A percentile compares a stretch with the other conserved stretches of the same genome.
Evolutionary conservation across 1,140 invertebrate genomes (phyloP).

Genomic region (Macrosteles quadrilineatus): DNA sequence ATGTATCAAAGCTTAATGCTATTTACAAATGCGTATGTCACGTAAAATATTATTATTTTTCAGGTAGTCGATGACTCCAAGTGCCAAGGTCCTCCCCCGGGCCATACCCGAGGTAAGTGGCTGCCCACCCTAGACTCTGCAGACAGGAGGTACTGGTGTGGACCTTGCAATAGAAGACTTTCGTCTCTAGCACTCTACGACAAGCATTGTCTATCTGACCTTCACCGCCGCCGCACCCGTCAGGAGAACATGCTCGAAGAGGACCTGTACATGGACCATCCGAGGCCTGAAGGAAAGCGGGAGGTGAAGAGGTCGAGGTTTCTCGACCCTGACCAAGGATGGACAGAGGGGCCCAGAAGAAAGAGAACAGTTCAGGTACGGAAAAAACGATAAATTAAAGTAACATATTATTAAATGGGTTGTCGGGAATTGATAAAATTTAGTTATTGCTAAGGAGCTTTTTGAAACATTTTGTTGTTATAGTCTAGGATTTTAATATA

Average conservation of each 20-base stretch:
- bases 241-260: conserved; percentile 53
- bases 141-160: conserved; percentile 69
- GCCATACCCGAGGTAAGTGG: conserved; percentile 76
- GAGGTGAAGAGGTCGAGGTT: conserved; percentile 14
- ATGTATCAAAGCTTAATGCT: too few relatives aligned
- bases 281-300: conserved; percentile 12
- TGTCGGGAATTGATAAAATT: too few relatives aligned
- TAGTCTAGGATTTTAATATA: too few relatives aligned
- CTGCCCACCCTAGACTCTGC: conserved; percentile 56
- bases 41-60: too few relatives aligned
- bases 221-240: conserved; percentile 68
- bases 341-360: neutral
- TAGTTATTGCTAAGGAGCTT: too few relatives aligned
- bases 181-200: conserved; percentile 72
- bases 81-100: conserved; percentile 60
- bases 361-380: neutral
- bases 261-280: conserved; percentile 24
- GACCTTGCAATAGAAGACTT: conserved; percentile 71
- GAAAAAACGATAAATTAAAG: too few relatives aligned
- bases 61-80: neutral
- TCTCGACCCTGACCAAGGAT: neutral
- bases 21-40: too few relatives aligned
- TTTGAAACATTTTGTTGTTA: too few relatives aligned
- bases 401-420: too few relatives aligned
- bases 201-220: conserved; percentile 69